Percentiles rank a stretch among this genome's conserved stretches.
Evolutionary conservation across 2,888 invertebrate species (phyloP).

Genomic region (Scrobipalpa atriplicella): DNA sequence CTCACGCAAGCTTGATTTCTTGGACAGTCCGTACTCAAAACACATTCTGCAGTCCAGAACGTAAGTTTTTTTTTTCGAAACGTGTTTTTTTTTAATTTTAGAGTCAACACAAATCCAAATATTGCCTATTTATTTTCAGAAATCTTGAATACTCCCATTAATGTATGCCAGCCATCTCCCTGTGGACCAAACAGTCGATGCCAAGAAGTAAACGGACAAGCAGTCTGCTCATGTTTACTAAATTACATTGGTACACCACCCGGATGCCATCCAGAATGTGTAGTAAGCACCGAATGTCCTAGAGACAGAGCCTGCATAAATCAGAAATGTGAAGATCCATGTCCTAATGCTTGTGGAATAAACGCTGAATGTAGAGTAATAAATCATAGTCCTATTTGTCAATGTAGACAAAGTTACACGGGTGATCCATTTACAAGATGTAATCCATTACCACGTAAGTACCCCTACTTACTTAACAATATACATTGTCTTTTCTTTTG

Average conservation of each 20-base stretch:
- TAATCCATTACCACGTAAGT: constrained; percentile 79
- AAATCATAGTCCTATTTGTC: constrained; percentile 91
- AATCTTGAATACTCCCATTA: constrained; percentile 53
- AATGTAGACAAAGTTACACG: constrained; percentile 84
- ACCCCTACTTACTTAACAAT: not conserved
- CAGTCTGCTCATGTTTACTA: constrained; percentile 89
- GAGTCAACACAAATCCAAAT: no score
- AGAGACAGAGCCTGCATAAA: constrained; percentile 88
- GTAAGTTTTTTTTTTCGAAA: constrained; percentile 68
- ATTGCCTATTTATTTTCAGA: constrained; percentile 46
- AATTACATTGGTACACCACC: constrained; percentile 88
- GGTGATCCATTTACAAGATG: constrained; percentile 87
- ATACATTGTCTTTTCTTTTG: not conserved
- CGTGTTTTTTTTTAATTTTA: not conserved
- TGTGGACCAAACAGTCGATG: constrained; percentile 91
- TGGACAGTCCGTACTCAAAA: constrained; percentile 85
- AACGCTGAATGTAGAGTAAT: constrained; percentile 88
- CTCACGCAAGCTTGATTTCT: constrained; percentile 85
- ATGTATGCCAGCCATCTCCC: constrained; percentile 87
- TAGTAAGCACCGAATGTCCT: constrained; percentile 89
- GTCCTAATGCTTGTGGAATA: constrained; percentile 86
- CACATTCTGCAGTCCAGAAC: constrained; percentile 84
- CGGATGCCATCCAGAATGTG: constrained; percentile 90
- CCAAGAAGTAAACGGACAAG: constrained; percentile 86
- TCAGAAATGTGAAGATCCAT: constrained; percentile 90